A percentile compares a stretch with the other conserved stretches of the same genome.
These are phyloP conservation scores for Halesus radiatus DNA, from an alignment of 1,140 invertebrate species.

Conservation along the genomic window DNA sequence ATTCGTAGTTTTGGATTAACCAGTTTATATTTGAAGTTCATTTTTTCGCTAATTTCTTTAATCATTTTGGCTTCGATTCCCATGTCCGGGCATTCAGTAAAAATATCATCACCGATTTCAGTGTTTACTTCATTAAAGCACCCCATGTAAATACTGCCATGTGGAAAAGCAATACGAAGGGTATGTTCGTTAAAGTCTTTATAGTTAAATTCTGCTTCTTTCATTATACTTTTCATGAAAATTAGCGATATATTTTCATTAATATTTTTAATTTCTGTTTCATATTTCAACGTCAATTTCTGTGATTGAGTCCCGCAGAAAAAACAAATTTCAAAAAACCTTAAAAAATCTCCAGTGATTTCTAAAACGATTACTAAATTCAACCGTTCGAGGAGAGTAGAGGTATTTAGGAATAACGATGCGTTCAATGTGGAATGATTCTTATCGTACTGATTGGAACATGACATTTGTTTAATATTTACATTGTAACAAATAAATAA, in stretches of 20 bases:
- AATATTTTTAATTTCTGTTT: not conserved
- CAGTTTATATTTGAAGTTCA: slow-evolving; percentile 43
- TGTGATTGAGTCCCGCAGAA: slow-evolving; percentile 41
- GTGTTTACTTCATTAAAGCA: slow-evolving; percentile 9
- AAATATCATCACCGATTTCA: not conserved
- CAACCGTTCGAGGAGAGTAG: not conserved
- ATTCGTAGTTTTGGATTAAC: slow-evolving; percentile 25
- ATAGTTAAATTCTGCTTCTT: slow-evolving; percentile 5
- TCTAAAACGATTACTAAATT: slow-evolving; percentile 21
- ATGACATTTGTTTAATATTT: not conserved
- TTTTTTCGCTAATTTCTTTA: slow-evolving; percentile 16
- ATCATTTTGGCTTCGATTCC: slow-evolving; percentile 44
- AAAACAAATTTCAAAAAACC: slow-evolving; percentile 45
- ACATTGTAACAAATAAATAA: slow-evolving; percentile 10
- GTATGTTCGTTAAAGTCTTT: slow-evolving; percentile 37
- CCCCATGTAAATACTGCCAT: slow-evolving; percentile 17
- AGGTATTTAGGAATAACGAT: not conserved
- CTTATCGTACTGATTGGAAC: not conserved
- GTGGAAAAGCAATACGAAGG: slow-evolving; percentile 38
- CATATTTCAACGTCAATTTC: slow-evolving; percentile 16
- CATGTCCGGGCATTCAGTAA: slow-evolving; percentile 2
- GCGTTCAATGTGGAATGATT: not conserved
- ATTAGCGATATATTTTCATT: not conserved
- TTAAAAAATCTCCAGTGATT: slow-evolving; percentile 22
- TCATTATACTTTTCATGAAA: not conserved